phyloP scores from a whole-genome alignment of 2,113 vertebrate species.

The Zingel zingel region DNA sequence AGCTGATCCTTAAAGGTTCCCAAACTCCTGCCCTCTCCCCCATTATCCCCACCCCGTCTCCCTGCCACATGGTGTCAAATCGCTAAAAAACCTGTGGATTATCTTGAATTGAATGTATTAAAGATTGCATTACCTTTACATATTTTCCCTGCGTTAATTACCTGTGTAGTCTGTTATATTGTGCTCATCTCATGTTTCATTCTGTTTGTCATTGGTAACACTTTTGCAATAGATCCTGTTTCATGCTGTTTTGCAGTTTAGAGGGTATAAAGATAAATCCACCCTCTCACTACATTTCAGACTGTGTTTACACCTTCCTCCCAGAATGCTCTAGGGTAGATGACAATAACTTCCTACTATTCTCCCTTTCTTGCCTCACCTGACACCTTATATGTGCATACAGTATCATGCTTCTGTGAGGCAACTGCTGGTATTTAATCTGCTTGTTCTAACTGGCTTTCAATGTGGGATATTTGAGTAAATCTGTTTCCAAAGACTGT shows the following conservation, averaged over 20 bases:
- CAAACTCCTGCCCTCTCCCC: conserved; percentile 5
- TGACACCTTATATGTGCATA: neutral
- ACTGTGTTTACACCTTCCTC: conserved; percentile 19
- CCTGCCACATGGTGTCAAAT: neutral
- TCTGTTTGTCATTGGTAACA: conserved; percentile 12
- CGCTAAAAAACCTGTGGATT: neutral
- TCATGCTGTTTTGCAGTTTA: conserved; percentile 36
- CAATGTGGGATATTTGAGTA: conserved; percentile 28
- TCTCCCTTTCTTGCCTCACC: conserved; percentile 22
- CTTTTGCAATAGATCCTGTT: conserved; percentile 49
- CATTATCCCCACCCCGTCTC: conserved; percentile 18
- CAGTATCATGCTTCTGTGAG: neutral
- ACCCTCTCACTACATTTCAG: conserved; percentile 5
- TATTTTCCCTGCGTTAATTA: neutral
- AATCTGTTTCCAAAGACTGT: conserved; percentile 30
- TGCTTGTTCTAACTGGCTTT: conserved; percentile 49
- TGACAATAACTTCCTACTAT: conserved; percentile 25
- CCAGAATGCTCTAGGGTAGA: neutral
- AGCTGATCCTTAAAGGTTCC: conserved; percentile 64
- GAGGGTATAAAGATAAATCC: conserved; percentile 37
- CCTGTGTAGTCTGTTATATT: neutral
- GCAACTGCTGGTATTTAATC: conserved; percentile 41
- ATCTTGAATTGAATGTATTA: neutral
- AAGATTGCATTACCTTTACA: neutral
- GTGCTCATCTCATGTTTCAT: conserved; percentile 2